phyloP scores from a whole-genome alignment of 2,113 vertebrate species.

The Australoheros scitulus region DNA sequence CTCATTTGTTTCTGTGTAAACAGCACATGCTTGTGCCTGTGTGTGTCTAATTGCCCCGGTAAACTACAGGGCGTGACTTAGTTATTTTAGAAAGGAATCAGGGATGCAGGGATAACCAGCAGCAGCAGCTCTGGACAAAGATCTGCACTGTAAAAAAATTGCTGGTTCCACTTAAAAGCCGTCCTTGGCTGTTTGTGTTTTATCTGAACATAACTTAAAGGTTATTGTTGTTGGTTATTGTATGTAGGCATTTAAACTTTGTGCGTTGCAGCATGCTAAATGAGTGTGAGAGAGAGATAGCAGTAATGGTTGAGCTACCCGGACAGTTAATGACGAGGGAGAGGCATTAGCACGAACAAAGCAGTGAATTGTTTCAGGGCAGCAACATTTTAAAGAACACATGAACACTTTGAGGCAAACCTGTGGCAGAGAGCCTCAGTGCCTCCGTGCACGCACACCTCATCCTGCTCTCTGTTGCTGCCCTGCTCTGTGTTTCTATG shows the following conservation, averaged over 20 bases:
- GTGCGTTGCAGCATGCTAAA: background rate
- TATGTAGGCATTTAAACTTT: background rate
- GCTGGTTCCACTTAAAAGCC: background rate
- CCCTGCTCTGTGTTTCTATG: background rate
- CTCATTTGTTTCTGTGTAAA: slow-evolving; percentile 38
- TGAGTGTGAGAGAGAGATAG: background rate
- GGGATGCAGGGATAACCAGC: slow-evolving; percentile 9
- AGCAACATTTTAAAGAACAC: background rate
- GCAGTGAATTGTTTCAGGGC: background rate
- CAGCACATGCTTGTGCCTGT: slow-evolving; percentile 7
- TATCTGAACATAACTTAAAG: background rate
- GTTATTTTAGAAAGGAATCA: slow-evolving; percentile 19
- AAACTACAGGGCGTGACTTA: slow-evolving; percentile 44
- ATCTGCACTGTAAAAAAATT: slow-evolving; percentile 21
- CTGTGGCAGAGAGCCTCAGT: background rate
- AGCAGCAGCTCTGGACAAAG: background rate
- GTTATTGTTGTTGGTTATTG: background rate
- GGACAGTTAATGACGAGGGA: background rate
- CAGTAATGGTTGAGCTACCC: background rate
- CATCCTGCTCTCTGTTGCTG: background rate
- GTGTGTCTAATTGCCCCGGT: slow-evolving; percentile 34
- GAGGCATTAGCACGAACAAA: background rate
- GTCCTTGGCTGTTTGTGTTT: background rate
- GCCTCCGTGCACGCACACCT: background rate
- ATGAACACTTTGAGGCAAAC: background rate